Percentiles rank a stretch among this genome's conserved stretches.
Evolutionary conservation across 2,797 vertebrate species (phyloP).

Genomic region (Melanogrammus aeglefinus): DNA sequence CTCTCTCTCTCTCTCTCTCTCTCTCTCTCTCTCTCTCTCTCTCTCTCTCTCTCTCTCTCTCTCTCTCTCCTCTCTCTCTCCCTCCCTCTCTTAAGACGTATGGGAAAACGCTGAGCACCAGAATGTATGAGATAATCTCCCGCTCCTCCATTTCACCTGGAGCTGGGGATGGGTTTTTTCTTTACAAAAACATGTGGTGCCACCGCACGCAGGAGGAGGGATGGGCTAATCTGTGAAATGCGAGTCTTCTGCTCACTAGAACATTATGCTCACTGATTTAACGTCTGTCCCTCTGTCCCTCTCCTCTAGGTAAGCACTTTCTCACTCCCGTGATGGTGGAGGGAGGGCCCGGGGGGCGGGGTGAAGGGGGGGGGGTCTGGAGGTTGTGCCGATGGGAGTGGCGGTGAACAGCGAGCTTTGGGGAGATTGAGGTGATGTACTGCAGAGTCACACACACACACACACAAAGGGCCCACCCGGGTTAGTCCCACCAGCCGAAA

Average conservation of each 20-base stretch:
- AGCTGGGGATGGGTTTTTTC: conserved; percentile 41
- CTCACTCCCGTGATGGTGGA: conserved; percentile 50
- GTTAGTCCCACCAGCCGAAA: conserved; percentile 32
- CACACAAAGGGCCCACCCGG: conserved; percentile 55
- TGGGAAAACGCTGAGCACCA: conserved; percentile 58
- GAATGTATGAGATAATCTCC: conserved; percentile 66
- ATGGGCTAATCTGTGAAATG: conserved; percentile 75
- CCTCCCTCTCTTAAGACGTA: conserved; percentile 45
- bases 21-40: conserved; percentile 17
- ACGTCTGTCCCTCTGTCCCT: conserved; percentile 56
- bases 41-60: conserved; percentile 10
- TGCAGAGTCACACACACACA: conserved; percentile 55
- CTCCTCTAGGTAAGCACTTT: conserved; percentile 83
- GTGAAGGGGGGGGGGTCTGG: conserved; percentile 8
- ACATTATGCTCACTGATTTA: conserved; percentile 75
- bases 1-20: conserved; percentile 31
- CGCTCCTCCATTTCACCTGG: conserved; percentile 67
- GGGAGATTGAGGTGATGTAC: conserved; percentile 75
- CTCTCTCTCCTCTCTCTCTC: conserved; percentile 27
- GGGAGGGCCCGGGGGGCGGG: conserved; percentile 51
- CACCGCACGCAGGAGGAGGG: conserved; percentile 60
- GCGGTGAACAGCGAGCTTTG: conserved; percentile 51
- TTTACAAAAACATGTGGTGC: conserved; percentile 57
- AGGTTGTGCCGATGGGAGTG: conserved; percentile 60
- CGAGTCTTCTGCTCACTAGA: conserved; percentile 63